These are phyloP conservation scores for Ceraclea dissimilis DNA, from an alignment of 2,888 invertebrate species.

Conservation along the genomic window DNA sequence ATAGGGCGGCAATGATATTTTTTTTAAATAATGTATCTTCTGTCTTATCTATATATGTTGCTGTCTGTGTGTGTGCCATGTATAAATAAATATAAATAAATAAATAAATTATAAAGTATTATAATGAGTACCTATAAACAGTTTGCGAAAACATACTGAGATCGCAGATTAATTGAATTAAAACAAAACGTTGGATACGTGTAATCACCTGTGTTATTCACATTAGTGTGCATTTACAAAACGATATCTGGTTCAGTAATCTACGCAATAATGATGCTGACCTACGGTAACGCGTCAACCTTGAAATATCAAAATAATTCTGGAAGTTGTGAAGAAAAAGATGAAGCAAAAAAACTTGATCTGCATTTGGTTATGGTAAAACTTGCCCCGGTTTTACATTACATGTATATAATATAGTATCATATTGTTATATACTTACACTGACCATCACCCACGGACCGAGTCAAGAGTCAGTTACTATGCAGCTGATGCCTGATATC, in stretches of 20 bases:
- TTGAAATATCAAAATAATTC: slow-evolving; percentile 16
- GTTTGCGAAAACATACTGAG: too few species aligned
- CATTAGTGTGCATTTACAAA: too few species aligned
- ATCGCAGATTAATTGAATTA: too few species aligned
- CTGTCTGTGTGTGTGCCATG: too few species aligned
- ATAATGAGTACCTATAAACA: too few species aligned
- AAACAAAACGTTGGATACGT: too few species aligned
- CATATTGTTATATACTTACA: not conserved
- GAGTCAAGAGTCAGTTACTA: not conserved
- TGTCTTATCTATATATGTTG: too few species aligned
- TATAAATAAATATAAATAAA: too few species aligned
- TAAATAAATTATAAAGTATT: too few species aligned
- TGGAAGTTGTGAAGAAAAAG: slow-evolving; percentile 11
- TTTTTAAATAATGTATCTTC: too few species aligned
- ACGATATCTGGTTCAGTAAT: not conserved
- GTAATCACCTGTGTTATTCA: too few species aligned
- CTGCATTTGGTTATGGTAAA: slow-evolving; percentile 1
- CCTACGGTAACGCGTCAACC: slow-evolving; percentile 17
- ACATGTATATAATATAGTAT: not conserved
- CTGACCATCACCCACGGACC: not conserved
- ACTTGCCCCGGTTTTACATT: not conserved
- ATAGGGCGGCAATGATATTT: too few species aligned
- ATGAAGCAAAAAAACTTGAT: slow-evolving; percentile 10
- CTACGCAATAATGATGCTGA: not conserved
- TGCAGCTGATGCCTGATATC: not conserved